These are phyloP conservation scores for Eira barbara DNA, from an alignment of 2,113 vertebrate genomes.

Conservation along the genomic window DNA sequence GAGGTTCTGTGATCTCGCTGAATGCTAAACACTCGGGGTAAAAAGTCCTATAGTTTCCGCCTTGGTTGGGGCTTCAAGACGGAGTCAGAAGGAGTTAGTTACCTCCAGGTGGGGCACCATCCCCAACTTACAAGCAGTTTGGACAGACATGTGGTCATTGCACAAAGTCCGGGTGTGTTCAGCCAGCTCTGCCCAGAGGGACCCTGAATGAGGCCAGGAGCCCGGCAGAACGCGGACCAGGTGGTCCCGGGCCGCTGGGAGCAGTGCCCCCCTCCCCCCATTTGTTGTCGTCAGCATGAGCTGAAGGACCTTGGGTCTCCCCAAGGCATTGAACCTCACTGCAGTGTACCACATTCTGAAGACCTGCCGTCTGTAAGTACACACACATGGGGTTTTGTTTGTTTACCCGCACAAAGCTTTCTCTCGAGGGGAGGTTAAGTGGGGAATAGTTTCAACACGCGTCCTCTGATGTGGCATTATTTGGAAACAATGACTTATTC, in stretches of 20 bases:
- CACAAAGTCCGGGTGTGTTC: background rate
- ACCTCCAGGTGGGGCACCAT: background rate
- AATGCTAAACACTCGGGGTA: background rate
- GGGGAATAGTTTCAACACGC: background rate
- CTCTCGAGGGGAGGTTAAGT: background rate
- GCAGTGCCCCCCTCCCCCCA: accelerated
- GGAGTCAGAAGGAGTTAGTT: background rate
- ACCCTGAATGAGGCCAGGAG: background rate
- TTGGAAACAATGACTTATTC: background rate
- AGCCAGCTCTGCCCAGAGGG: background rate
- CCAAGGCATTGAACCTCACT: background rate
- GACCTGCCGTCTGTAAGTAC: background rate
- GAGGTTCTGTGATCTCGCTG: background rate
- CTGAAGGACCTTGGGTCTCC: background rate
- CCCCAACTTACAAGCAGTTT: background rate
- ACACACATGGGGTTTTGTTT: background rate
- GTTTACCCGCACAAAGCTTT: background rate
- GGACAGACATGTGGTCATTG: background rate
- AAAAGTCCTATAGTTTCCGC: background rate
- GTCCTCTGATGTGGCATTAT: background rate
- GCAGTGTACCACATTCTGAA: background rate
- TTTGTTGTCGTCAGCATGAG: background rate
- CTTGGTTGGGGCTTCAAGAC: background rate
- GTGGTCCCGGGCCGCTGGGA: background rate
- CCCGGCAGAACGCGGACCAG: background rate